Conservation (phyloP, 1,140 invertebrate species). For the Bathynomus jamesi region DNA sequence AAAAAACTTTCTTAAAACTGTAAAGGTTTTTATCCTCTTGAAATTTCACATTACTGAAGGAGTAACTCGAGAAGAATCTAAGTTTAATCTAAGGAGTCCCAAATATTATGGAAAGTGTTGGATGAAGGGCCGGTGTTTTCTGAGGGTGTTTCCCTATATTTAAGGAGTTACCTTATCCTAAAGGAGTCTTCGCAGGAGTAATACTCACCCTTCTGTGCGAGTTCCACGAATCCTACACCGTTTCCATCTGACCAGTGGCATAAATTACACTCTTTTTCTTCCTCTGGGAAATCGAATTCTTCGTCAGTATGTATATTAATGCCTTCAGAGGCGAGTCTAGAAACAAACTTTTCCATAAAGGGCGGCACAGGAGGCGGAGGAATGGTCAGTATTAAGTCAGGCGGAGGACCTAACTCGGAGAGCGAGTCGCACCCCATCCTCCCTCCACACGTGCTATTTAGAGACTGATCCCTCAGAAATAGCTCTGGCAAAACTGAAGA, state of each 20-base stretch:
- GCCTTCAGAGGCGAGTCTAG: constrained; percentile 26
- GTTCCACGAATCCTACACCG: constrained; percentile 63
- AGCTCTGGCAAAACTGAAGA: neutral
- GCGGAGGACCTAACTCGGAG: constrained; percentile 62
- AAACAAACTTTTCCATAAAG: constrained; percentile 50
- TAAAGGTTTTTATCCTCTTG: too few relatives aligned
- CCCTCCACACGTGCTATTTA: constrained; percentile 15
- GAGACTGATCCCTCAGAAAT: neutral
- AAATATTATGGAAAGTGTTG: too few relatives aligned
- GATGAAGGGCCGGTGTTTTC: too few relatives aligned
- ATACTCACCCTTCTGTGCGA: constrained; percentile 48
- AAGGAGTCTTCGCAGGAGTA: too few relatives aligned
- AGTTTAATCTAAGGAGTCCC: too few relatives aligned
- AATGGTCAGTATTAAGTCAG: constrained; percentile 65
- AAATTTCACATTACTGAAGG: too few relatives aligned
- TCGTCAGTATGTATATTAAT: constrained; percentile 13
- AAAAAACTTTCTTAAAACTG: too few relatives aligned
- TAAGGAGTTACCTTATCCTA: too few relatives aligned
- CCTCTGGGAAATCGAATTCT: constrained; percentile 6
- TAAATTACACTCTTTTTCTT: constrained; percentile 40
- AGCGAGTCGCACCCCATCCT: constrained; percentile 36
- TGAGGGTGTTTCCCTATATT: too few relatives aligned
- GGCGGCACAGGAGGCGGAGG: constrained; percentile 70
- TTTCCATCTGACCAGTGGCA: constrained; percentile 46
- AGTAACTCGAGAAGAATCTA: too few relatives aligned